These are phyloP conservation scores for Melopsittacus undulatus DNA, from an alignment of 2,797 vertebrate species.

Conservation along the genomic window DNA sequence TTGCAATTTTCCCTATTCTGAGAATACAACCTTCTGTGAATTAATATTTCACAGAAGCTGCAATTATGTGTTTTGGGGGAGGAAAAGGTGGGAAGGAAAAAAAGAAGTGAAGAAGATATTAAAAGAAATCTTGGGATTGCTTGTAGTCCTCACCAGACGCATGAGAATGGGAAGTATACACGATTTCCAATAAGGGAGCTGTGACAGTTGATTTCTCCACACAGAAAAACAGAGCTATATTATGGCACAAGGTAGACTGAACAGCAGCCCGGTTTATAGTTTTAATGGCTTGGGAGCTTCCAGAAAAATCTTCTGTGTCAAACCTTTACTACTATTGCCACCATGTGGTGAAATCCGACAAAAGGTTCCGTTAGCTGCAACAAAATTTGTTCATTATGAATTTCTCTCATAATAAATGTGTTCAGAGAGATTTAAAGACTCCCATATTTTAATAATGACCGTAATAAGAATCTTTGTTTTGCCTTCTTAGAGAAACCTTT, in stretches of 20 bases:
- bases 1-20: constrained; percentile 42
- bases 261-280: constrained; percentile 12
- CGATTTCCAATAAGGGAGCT: not conserved
- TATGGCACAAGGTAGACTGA: constrained; percentile 44
- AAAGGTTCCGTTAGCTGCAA: not conserved
- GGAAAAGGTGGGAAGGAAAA: constrained; percentile 8
- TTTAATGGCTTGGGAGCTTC: constrained; percentile 57
- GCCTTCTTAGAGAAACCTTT: not conserved
- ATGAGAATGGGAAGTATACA: not conserved
- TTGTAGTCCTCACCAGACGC: not conserved
- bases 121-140: not conserved
- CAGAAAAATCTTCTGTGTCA: constrained; percentile 67
- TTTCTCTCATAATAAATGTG: not conserved
- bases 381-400: not conserved
- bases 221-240: constrained; percentile 10
- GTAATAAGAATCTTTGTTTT: not conserved
- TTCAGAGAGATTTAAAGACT: not conserved
- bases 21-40: constrained; percentile 52
- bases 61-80: constrained; percentile 31
- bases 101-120: not conserved
- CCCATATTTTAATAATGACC: not conserved
- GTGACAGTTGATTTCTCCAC: not conserved
- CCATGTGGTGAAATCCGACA: constrained; percentile 40
- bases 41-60: constrained; percentile 60
- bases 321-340: constrained; percentile 72